Base-by-base conservation (phyloP, 2,797 vertebrate species). In the Lacerta agilis region DNA sequence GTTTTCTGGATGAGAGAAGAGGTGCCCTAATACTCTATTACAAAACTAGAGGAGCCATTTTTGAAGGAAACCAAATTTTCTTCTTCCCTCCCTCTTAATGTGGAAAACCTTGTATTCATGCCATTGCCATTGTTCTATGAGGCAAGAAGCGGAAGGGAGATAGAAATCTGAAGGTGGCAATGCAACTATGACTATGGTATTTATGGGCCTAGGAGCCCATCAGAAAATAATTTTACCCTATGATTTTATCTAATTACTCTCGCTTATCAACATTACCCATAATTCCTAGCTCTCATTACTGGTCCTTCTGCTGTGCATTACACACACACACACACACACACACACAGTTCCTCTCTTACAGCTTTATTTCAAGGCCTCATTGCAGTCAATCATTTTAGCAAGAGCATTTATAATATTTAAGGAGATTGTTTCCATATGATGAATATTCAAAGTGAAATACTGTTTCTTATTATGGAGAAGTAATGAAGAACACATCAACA, bases 371-470 rank as follows among this genome's bases (percentile, higher is more conserved):
- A 79, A 89, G 87, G 66, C 72, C 29, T 38, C 83, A 72, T 73
- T 2, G 27, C 86, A 77, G 33, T 58, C 86, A 77, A n/a, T 64
- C 13, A 85, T 92, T 93, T 55, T 82, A 64, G 11, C 18, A 84
- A 61, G 45, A 29, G 41, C 45, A 45, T 72, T 83, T 89, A 69
- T 89, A 86, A 69, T 83, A 86, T 43, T n/a, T 79, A 75, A 81
- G 79, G 78, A 83, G 86, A 79, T 78, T 84, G 85, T 91, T 88
- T 79, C 80, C 90, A 38, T 25, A 83, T 90, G 89, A 64, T 88
- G 71, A 86, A 88, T 86, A 87, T 86, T 41, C 2, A 88, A 87
- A 81, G 7, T 81, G 83, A 90, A 38, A 66, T 29, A 64, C 78
- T 7, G 41, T 41, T 20, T 61, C 66, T 87, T 92, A 38, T 64